Evolutionary conservation across 2,888 invertebrate genomes (phyloP), one percentile per base, ranked within the genome.

Genomic region (Chrysopilus asiliformis): DNA sequence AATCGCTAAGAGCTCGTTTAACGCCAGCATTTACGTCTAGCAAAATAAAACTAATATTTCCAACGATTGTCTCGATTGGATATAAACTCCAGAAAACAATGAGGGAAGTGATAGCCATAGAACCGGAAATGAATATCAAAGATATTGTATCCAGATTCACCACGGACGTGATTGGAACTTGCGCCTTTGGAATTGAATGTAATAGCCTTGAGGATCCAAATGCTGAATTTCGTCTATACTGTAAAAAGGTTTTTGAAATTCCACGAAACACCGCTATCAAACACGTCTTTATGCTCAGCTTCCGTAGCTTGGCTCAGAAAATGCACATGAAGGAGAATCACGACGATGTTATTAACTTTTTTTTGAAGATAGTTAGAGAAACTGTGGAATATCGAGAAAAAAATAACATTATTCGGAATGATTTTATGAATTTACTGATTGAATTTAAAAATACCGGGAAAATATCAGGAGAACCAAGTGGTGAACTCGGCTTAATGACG

Each of bases 341-440:
- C 3, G 44, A 50, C 4, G 55, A 56, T 19, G 52, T 57, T 2
- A 46, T 47, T 19, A 39, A 46, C 2, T 58, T 58, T 36, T 57
- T 52, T 20, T 46, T 50, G 46, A 43, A 49, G 4, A 46, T 53
- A 3, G 60, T 66, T 0, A 49, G 50, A 6, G 57, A 64, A 2
- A 61, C 64, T 0, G 49, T 66, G 10, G 52, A 53, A 8, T 58
- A 57, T 34, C 50, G 67, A 4, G 61, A 64, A 31, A 40, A 54
- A 45, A 44, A 53, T 35, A 47, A 54, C 4, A 34, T 60, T 12
- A 43, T 56, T 45, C 45, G 69, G 28, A 66, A 66, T 42, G 68
- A 71, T 45, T 71, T 68, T 37, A 53, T 72, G 43, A 62, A 72
- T 45, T 50, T 71, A 2, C 49, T 72, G 7, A 63, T 70, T 53